Evolutionary conservation across 1,140 invertebrate genomes (phyloP).

Genomic region (Alviniconcha marisindica): DNA sequence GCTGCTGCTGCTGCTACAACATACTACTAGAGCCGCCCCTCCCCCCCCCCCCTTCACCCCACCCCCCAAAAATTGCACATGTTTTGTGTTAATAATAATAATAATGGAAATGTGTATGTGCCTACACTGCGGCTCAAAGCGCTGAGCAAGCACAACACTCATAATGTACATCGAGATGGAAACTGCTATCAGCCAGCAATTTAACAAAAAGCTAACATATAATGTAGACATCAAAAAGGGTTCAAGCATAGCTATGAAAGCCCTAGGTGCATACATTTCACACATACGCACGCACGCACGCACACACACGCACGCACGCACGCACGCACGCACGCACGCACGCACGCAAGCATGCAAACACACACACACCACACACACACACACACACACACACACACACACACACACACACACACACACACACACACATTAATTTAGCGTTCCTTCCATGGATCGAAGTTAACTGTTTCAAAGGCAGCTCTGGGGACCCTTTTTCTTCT

Average conservation of each 20-base stretch:
- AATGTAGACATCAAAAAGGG: too few species aligned
- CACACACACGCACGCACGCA: background rate
- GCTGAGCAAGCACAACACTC: too few species aligned
- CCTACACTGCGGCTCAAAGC: too few species aligned
- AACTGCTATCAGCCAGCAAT: too few species aligned
- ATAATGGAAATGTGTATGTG: too few species aligned
- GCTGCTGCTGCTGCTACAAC: background rate
- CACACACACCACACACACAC: background rate
- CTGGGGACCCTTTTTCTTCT: background rate
- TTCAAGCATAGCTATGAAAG: too few species aligned
- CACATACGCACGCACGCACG: background rate
- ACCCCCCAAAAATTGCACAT: too few species aligned
- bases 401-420: background rate
- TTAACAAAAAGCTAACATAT: too few species aligned
- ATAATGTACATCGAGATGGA: too few species aligned
- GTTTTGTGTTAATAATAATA: too few species aligned
- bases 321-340: background rate
- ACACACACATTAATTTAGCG: background rate
- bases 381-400: slow-evolving; percentile 16
- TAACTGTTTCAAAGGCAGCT: background rate
- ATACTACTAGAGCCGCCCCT: slow-evolving; percentile 8
- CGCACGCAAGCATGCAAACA: background rate
- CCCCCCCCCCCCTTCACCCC: background rate
- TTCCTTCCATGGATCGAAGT: background rate
- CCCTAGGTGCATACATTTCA: background rate